Evolutionary conservation across 2,113 vertebrate genomes (phyloP).

Genomic region (Grantiella picta): DNA sequence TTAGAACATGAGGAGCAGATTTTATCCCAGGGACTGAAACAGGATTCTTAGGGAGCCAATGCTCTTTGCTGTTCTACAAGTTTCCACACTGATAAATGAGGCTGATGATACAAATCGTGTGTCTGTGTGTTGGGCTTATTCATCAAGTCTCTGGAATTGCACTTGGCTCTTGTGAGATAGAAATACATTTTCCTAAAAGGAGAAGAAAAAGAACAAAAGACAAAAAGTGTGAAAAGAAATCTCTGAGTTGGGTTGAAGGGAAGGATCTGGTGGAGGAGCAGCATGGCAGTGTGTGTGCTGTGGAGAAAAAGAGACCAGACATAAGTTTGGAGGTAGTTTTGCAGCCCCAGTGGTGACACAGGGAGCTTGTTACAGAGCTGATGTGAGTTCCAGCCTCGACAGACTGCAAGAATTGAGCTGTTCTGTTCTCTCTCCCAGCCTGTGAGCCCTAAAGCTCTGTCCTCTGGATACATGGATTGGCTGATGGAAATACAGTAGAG

Average conservation of each 20-base stretch:
- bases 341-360: background rate
- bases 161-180: background rate
- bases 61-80: background rate
- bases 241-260: background rate
- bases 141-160: background rate
- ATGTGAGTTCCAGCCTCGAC: background rate
- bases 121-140: background rate
- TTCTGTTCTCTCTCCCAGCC: background rate
- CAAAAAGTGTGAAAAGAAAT: background rate
- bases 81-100: background rate
- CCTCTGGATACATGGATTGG: background rate
- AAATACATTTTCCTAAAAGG: background rate
- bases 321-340: background rate
- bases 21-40: background rate
- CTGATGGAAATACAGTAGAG: background rate
- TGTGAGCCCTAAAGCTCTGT: background rate
- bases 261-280: background rate
- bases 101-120: background rate
- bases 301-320: background rate
- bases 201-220: background rate
- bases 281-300: background rate
- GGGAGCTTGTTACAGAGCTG: background rate
- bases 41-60: background rate
- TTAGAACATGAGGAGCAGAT: background rate
- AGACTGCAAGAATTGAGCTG: background rate